These are phyloP conservation scores for Cyphomyrus plagiostoma DNA, from an alignment of 2,113 vertebrate species.

Conservation along the genomic window DNA sequence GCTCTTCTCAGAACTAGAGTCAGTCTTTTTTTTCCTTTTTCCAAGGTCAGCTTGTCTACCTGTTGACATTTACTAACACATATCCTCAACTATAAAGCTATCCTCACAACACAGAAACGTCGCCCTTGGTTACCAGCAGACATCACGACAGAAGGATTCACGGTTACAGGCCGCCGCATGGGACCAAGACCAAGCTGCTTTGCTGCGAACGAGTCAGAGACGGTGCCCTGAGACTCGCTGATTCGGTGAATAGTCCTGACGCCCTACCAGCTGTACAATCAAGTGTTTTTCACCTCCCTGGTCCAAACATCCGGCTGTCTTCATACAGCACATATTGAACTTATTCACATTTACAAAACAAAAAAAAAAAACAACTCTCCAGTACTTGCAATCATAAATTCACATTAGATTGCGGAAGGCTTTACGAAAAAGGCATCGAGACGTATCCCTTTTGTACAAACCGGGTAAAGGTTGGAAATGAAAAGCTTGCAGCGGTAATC, in stretches of 20 bases:
- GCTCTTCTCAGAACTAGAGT: background rate
- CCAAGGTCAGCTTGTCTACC: background rate
- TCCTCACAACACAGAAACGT: background rate
- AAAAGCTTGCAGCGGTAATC: background rate
- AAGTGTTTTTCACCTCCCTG: background rate
- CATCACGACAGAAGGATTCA: background rate
- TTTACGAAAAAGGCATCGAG: constrained; percentile 21
- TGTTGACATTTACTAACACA: background rate
- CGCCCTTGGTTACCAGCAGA: background rate
- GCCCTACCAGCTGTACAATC: background rate
- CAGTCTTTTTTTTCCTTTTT: background rate
- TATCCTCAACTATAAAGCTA: background rate
- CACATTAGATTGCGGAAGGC: constrained; percentile 20
- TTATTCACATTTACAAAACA: constrained; percentile 17
- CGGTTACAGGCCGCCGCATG: background rate
- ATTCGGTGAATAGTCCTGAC: background rate
- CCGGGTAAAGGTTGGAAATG: background rate
- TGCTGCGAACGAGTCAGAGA: background rate
- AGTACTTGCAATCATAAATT: constrained; percentile 19
- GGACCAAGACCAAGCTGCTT: background rate
- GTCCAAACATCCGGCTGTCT: background rate
- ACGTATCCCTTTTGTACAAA: constrained; percentile 8
- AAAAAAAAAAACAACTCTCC: background rate
- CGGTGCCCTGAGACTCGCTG: background rate
- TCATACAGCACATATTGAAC: constrained; percentile 10